Base-by-base conservation (phyloP, 2,888 invertebrate species). In the Pardosa pseudoannulata region DNA sequence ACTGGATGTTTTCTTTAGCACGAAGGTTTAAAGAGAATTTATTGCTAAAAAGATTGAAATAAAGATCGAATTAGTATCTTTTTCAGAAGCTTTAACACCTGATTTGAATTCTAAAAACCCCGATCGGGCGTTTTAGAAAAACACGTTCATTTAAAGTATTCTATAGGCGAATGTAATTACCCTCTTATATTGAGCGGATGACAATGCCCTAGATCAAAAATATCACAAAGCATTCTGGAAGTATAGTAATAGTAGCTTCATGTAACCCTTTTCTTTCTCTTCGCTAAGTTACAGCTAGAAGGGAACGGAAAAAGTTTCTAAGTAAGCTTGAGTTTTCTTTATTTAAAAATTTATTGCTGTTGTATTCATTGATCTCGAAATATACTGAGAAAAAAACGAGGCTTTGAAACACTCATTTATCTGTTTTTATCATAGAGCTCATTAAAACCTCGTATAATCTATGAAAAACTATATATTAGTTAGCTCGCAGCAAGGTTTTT, bases 321-420 rank as follows among this genome's bases (percentile, higher is more conserved):
- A 76, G 64, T 23, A 71, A 75, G 64, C 76, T n/a, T n/a, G n/a
- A n/a, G n/a, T n/a, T n/a, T n/a, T n/a, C 71, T 71, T 76, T 83
- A 72, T 76, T 72, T 76, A 83, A 83, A 83, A 83, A 83, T 76
- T 76, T 83, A 71, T 32, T 83, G 72, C 82, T 71, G 76, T 83
- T 75, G 81, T 82, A 75, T 82, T 82, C 70, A 82, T 83, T 76
- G 46, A 71, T 31, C 65, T 32, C 71, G 70, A 76, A 75, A 76
- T 71, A 41, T 71, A 82, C 70, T 9, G 41, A 2, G 46, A 72
- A 76, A 76, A 83, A 73, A 39, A 29, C 16, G 31, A 16, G 27
- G 29, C 56, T 62, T 39, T 56, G 70, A 28, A 81, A 75, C 41
- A 75, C 50, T 71, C 72, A 41, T 76, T 76, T 76, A 70, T 82